Evolutionary conservation across 2,113 vertebrate species (phyloP).

Genomic region (Xyrauchen texanus): DNA sequence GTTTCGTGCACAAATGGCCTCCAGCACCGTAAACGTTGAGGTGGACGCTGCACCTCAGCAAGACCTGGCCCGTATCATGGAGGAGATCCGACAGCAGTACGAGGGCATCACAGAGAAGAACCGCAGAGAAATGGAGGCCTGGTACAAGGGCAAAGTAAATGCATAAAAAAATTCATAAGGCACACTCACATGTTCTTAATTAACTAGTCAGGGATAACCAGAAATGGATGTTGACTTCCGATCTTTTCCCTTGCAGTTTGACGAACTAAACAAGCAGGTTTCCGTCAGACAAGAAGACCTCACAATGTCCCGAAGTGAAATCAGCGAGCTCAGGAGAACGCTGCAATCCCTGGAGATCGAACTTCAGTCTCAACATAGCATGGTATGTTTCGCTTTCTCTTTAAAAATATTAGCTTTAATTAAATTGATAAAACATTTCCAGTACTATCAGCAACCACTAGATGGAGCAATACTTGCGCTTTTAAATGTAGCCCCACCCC

Average conservation of each 20-base stretch:
- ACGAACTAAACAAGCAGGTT: constrained; percentile 80
- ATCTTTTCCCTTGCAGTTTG: constrained; percentile 70
- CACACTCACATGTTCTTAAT: too few species aligned
- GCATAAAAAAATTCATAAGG: too few species aligned
- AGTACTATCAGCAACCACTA: too few species aligned
- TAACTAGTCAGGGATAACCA: too few species aligned
- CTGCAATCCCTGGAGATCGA: constrained; percentile 89
- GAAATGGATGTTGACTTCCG: background rate
- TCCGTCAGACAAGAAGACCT: constrained; percentile 69
- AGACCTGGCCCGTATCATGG: constrained; percentile 73
- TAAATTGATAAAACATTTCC: too few species aligned
- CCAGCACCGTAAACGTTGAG: constrained; percentile 76
- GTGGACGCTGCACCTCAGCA: constrained; percentile 74
- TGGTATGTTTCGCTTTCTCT: constrained; percentile 63
- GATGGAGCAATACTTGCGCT: too few species aligned
- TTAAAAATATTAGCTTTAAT: too few species aligned
- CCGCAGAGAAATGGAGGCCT: constrained; percentile 81
- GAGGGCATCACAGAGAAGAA: constrained; percentile 83
- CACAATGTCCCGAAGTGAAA: constrained; percentile 73
- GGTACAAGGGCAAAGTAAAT: constrained; percentile 87
- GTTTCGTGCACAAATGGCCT: constrained; percentile 47
- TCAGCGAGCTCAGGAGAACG: constrained; percentile 81
- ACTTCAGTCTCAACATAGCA: constrained; percentile 86
- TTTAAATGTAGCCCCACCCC: too few species aligned
- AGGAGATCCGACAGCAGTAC: constrained; percentile 81